Evolutionary conservation across 2,888 invertebrate genomes (phyloP).

Genomic region (Cryptocheilus praepositus): DNA sequence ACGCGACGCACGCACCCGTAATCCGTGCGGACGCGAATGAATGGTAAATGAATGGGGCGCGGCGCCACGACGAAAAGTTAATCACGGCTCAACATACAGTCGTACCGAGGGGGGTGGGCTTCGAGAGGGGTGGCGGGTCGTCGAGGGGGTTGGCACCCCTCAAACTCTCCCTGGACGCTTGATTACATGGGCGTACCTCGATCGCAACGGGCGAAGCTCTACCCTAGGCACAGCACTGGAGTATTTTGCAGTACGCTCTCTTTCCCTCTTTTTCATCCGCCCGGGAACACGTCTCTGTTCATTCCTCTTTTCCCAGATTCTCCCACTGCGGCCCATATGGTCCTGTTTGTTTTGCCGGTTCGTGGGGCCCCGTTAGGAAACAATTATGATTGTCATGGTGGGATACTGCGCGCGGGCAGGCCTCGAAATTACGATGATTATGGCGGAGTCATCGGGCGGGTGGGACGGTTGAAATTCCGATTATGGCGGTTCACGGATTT

Average conservation of each 20-base stretch:
- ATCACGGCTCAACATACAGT: constrained; percentile 74
- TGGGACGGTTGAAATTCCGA: background rate
- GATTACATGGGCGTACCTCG: constrained; percentile 74
- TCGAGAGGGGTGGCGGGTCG: constrained; percentile 49
- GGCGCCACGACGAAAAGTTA: constrained; percentile 73
- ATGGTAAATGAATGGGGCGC: constrained; percentile 74
- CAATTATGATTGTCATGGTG: constrained; percentile 63
- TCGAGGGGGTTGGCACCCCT: constrained; percentile 33
- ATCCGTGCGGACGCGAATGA: constrained; percentile 74
- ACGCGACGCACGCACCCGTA: constrained; percentile 50
- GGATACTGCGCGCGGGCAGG: constrained; percentile 39
- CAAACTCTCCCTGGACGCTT: constrained; percentile 65
- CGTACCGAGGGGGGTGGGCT: constrained; percentile 45
- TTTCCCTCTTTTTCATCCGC: constrained; percentile 34
- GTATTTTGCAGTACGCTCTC: constrained; percentile 43
- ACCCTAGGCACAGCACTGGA: constrained; percentile 37
- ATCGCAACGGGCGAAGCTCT: constrained; percentile 51
- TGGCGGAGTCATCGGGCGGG: constrained; percentile 7
- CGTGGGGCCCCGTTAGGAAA: constrained; percentile 64
- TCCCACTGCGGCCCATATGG: constrained; percentile 65
- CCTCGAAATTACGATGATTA: constrained; percentile 47
- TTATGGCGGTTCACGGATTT: background rate
- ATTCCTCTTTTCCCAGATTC: constrained; percentile 14
- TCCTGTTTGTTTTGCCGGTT: constrained; percentile 65
- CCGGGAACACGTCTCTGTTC: constrained; percentile 15